phyloP scores from a whole-genome alignment of 2,797 vertebrate genomes.

The Gobionotothen gibberifrons region DNA sequence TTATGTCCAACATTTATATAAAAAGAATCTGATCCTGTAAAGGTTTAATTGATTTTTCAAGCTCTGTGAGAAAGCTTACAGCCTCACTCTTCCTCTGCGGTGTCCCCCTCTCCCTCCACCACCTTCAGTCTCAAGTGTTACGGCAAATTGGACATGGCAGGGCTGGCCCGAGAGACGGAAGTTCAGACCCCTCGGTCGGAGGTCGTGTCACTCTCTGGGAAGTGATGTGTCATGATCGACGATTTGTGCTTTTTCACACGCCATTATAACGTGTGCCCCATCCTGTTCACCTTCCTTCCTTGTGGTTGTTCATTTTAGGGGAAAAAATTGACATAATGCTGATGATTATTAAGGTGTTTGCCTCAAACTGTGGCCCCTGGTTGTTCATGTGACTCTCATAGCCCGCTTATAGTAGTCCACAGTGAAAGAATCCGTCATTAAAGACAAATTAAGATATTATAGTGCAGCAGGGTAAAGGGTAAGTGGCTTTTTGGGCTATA shows the following conservation, averaged over 20 bases:
- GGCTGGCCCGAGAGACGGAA: conserved; percentile 59
- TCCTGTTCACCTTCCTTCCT: background rate
- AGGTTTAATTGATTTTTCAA: conserved; percentile 21
- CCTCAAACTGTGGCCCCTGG: background rate
- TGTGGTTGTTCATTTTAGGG: conserved; percentile 2
- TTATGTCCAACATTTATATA: background rate
- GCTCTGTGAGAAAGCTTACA: conserved; percentile 23
- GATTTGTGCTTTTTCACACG: conserved; percentile 48
- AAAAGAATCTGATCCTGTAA: background rate
- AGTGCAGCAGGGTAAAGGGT: background rate
- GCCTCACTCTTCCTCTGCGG: conserved; percentile 43
- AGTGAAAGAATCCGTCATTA: background rate
- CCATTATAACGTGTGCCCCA: background rate
- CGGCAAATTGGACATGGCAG: conserved; percentile 75
- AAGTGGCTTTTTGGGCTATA: background rate
- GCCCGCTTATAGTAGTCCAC: background rate
- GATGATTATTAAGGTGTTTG: background rate
- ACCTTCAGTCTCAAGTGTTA: conserved; percentile 63
- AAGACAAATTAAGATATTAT: background rate
- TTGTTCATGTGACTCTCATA: background rate
- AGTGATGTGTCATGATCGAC: conserved; percentile 35
- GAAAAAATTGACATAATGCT: background rate
- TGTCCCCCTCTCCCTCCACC: conserved; percentile 63
- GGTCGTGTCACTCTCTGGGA: conserved; percentile 69
- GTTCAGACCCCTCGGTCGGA: conserved; percentile 73